Evolutionary conservation across 2,888 invertebrate species (phyloP).

Genomic region (Alsophila aescularia): DNA sequence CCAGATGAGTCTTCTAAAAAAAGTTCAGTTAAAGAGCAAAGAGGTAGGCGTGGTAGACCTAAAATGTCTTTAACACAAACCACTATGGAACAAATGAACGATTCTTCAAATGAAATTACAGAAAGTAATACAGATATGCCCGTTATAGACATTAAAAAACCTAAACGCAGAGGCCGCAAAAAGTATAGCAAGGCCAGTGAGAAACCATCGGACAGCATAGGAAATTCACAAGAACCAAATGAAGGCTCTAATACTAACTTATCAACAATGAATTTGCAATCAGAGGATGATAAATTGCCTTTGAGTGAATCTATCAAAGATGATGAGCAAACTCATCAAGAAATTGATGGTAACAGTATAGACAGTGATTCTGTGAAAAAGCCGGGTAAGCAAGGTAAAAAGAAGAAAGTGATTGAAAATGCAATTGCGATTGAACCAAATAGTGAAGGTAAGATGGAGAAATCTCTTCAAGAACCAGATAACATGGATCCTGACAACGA

Average conservation of each 20-base stretch:
- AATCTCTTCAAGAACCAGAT: neutral
- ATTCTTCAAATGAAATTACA: slow-evolving; percentile 1
- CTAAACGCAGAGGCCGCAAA: slow-evolving; percentile 2
- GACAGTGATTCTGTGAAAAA: neutral
- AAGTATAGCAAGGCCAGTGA: neutral
- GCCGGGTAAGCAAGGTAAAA: neutral
- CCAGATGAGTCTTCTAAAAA: slow-evolving; percentile 9
- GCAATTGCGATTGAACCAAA: neutral
- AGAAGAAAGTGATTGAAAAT: neutral
- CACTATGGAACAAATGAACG: neutral
- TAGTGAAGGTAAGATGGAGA: neutral
- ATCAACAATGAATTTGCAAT: neutral
- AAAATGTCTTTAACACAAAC: neutral
- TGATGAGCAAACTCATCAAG: neutral
- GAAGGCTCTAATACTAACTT: neutral
- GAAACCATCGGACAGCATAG: neutral
- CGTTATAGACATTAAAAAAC: neutral
- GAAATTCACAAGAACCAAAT: neutral
- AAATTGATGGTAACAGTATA: neutral
- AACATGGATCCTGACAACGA: slow-evolving; percentile 12
- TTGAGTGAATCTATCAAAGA: neutral
- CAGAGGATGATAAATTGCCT: neutral
- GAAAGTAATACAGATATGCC: slow-evolving; percentile 1
- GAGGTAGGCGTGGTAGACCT: slow-evolving; percentile 16
- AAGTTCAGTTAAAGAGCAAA: slow-evolving; percentile 7